A percentile compares a stretch with the other conserved stretches of the same genome.
These are phyloP conservation scores for Andrena trimmerana DNA, from an alignment of 2,888 invertebrate species.

Conservation along the genomic window DNA sequence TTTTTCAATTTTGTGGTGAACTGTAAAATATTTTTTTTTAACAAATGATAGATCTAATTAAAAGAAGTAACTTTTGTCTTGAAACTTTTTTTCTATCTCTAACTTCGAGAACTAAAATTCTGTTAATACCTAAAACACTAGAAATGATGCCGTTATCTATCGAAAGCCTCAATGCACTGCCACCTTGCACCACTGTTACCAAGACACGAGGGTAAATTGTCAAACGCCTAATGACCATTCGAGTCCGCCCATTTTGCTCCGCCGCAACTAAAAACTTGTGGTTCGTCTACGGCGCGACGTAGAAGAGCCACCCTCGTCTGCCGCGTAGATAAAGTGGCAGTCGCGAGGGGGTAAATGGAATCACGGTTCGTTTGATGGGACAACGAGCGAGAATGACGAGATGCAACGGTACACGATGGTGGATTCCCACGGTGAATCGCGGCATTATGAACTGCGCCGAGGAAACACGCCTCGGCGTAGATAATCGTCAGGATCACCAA, in stretches of 20 bases:
- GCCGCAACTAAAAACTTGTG: not conserved
- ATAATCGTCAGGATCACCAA: conserved; percentile 49
- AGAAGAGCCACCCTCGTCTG: not conserved
- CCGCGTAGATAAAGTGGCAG: conserved; percentile 40
- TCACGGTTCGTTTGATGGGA: conserved; percentile 67
- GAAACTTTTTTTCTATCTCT: too few species aligned
- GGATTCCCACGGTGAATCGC: conserved; percentile 76
- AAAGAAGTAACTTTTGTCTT: too few species aligned
- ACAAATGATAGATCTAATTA: too few species aligned
- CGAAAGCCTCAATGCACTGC: not conserved
- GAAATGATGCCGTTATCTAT: too few species aligned
- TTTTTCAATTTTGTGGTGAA: too few species aligned
- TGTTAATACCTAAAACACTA: too few species aligned
- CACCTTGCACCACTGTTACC: not conserved
- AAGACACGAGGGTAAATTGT: not conserved
- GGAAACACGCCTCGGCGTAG: conserved; percentile 56
- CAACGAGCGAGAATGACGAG: conserved; percentile 60
- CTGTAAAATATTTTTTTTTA: too few species aligned
- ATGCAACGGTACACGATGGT: conserved; percentile 74
- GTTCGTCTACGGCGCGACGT: not conserved
- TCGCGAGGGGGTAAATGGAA: conserved; percentile 61
- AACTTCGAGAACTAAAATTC: too few species aligned
- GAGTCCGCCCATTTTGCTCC: not conserved
- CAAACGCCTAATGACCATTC: not conserved
- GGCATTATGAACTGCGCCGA: conserved; percentile 52